Base-by-base conservation (phyloP, 1,140 invertebrate genomes). In the Cherax destructor region DNA sequence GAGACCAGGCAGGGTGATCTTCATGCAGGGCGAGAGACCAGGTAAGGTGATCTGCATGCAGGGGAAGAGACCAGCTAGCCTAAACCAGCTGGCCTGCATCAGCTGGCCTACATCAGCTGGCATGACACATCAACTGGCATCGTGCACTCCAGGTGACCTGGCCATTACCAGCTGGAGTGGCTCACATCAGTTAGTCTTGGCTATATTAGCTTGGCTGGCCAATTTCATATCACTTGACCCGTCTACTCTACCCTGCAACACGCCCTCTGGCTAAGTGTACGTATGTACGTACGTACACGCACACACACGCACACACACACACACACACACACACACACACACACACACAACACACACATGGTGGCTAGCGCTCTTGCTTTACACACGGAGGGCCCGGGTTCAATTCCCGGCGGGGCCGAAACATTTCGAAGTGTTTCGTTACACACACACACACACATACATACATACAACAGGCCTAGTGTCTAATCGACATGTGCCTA, bases 241-340 rank as follows among this genome's bases (percentile, higher is more conserved):
- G 41, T 10, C 30, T 41, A 41, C 30, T 41, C 30, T 41, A 2
- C 2, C 30, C 30, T 41, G 30, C 2, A 41, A 41, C 30, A 41
- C 30, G 30, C 30, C 30, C 30, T 41, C 30, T 41, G 30, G 30
- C 0, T 41, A 41, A 41, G 30, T 41, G 30, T 41, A 41, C 30
- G 30, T 41, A 41, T 2, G 30, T 41, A 41, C 30, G 74, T 6
- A 85, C 18, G 74, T 18, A 85, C 13, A 85, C 47, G 74, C 30
- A 85, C 30, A 85, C 61, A 85, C 50, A 85, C 61, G 74, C 47
- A 85, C 18, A 85, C 47, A 85, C 30, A 85, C 50, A 72, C 41
- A 85, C 13, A 50, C 41, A 50, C 24, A 74, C 41, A 74, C 41
- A 49, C 41, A 74, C 50, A 85, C 50, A 85, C 50, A 85, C 50